phyloP scores from a whole-genome alignment of 1,140 invertebrate species.

The Tribolium castaneum region DNA sequence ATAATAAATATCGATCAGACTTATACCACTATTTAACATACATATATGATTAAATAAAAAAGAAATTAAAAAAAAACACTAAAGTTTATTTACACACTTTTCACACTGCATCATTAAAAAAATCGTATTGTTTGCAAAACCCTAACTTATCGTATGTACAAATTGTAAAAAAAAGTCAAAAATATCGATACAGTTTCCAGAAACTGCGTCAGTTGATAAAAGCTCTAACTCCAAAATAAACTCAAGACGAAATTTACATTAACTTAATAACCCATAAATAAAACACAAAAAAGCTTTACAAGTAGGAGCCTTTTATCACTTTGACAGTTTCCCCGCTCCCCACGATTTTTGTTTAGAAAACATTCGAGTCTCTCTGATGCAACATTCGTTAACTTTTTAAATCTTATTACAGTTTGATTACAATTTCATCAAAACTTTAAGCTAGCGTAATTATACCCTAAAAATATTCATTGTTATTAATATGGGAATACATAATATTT shows the following conservation, averaged over 20 bases:
- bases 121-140: constrained; percentile 45
- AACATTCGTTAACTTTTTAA: constrained; percentile 15
- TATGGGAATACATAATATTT: constrained; percentile 50
- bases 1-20: constrained; percentile 59
- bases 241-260: constrained; percentile 37
- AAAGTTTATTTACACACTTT: constrained; percentile 61
- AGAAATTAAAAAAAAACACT: constrained; percentile 57
- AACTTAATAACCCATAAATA: constrained; percentile 9
- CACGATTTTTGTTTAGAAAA: constrained; percentile 14
- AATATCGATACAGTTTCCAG: constrained; percentile 47
- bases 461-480: constrained; percentile 47
- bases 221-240: constrained; percentile 10
- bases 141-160: constrained; percentile 56
- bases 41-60: constrained; percentile 45
- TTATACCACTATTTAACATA: constrained; percentile 55
- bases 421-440: constrained; percentile 43
- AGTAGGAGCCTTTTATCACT: constrained; percentile 18
- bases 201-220: constrained; percentile 19
- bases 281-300: constrained; percentile 6
- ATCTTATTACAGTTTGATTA: constrained; percentile 38
- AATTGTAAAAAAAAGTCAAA: constrained; percentile 54
- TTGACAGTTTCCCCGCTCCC: not conserved
- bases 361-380: constrained; percentile 32
- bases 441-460: constrained; percentile 49
- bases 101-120: constrained; percentile 53